Evolutionary conservation across 2,797 vertebrate species (phyloP), one percentile per base, ranked within the genome.

Genomic region (Halcyon leucocephala): DNA sequence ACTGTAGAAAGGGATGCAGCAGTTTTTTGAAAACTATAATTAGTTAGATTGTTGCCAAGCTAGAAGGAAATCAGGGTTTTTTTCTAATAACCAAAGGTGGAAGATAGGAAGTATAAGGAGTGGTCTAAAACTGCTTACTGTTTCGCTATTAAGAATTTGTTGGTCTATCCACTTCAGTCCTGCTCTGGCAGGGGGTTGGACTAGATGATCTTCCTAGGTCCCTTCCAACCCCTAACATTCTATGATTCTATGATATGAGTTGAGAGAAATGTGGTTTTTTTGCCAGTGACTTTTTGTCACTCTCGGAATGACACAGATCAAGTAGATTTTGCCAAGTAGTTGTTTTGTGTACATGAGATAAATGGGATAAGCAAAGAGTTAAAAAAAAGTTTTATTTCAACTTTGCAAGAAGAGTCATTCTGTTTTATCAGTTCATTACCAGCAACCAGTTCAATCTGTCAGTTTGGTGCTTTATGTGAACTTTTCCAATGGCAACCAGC

Each of bases 401-500:
- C 48, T 86, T 67, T 9, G 14, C 57, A 71, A 73, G 44, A 54
- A 54, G 44, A 77, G 33, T 44, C 37, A 14, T 91, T 80, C 60
- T 86, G 7, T 57, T 92, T 77, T 80, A 83, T 88, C 79, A 54
- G 69, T 87, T 89, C 52, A 24, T 77, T 89, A 94, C 92, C 78
- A 65, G 89, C 76, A 96, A 7, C 84, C 61, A 54, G 69, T 89
- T 96, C 91, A 94, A 71, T 89, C 89, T 96, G 86, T 94, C 79
- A 82, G 55, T 82, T 91, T 74, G 12, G 42, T 94, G 54, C 61
- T 96, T 93, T 83, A 79, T 86, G 82, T 69, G 82, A 94, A 93
- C 79, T 95, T 96, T 96, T 91, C 84, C 87, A 78, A 82, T 88
- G 74, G 61, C 91, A 97, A 89, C 78, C 78, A 91, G 82, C 52